A percentile compares a stretch with the other conserved stretches of the same genome.
phyloP scores from a whole-genome alignment of 2,888 invertebrate species.

The Microctonus aethiopoides region DNA sequence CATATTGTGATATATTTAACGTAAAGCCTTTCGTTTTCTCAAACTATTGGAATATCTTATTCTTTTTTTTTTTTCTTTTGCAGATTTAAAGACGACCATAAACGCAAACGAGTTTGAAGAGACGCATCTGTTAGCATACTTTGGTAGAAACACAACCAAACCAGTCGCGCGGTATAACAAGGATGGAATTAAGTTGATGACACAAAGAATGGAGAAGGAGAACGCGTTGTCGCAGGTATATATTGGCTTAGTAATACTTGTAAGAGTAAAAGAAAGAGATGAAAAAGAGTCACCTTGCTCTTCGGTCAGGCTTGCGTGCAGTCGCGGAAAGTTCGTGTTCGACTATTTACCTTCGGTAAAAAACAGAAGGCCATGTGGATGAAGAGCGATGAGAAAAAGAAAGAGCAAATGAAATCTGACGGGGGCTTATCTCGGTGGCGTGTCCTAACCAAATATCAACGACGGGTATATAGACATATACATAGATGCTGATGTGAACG shows the following conservation, averaged over 20 bases:
- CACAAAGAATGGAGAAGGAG: slow-evolving; percentile 5
- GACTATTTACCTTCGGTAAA: slow-evolving; percentile 45
- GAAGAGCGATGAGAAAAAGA: slow-evolving; percentile 25
- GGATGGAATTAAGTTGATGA: slow-evolving; percentile 7
- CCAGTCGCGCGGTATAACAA: slow-evolving; percentile 26
- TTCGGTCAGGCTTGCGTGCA: slow-evolving; percentile 34
- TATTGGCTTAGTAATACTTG: slow-evolving; percentile 3
- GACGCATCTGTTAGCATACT: slow-evolving; percentile 32
- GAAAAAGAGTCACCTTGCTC: slow-evolving; percentile 32
- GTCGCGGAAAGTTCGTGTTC: slow-evolving; percentile 45
- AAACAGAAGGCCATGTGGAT: slow-evolving; percentile 43
- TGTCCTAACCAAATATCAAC: slow-evolving; percentile 58
- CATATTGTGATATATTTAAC: slow-evolving; percentile 18
- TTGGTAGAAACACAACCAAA: slow-evolving; percentile 30
- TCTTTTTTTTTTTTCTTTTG: slow-evolving; percentile 19
- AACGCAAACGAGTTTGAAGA: slow-evolving; percentile 30
- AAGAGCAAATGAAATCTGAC: slow-evolving; percentile 58
- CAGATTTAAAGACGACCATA: slow-evolving; percentile 27
- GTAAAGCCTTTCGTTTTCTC: slow-evolving; percentile 13
- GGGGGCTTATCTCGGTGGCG: slow-evolving; percentile 49
- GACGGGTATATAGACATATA: background rate
- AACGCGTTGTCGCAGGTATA: slow-evolving; percentile 27
- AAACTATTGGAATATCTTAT: slow-evolving; percentile 17
- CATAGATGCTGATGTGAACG: slow-evolving; percentile 40
- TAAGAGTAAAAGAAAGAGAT: slow-evolving; percentile 5